phyloP scores from a whole-genome alignment of 2,113 vertebrate genomes.

The Ciconia boyciana region DNA sequence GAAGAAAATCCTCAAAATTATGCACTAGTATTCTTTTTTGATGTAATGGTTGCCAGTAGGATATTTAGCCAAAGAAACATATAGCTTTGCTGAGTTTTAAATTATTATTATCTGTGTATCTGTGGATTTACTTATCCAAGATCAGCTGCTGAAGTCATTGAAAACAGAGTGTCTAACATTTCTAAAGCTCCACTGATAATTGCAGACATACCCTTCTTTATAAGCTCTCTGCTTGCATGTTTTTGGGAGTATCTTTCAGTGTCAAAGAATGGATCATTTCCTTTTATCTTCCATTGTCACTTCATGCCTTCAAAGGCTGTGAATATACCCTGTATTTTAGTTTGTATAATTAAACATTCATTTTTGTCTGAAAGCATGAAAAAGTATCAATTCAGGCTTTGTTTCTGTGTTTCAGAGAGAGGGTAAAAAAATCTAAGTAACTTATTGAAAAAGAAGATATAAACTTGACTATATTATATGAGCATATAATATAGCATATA shows the following conservation, averaged over 20 bases:
- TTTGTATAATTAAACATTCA: not conserved
- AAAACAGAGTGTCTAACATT: not conserved
- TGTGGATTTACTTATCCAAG: not conserved
- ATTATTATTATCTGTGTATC: not conserved
- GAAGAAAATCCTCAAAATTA: not conserved
- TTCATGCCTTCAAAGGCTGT: not conserved
- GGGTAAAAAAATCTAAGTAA: not conserved
- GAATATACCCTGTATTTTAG: not conserved
- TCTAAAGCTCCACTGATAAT: not conserved
- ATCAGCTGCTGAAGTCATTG: not conserved
- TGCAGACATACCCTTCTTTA: not conserved
- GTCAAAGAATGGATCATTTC: not conserved
- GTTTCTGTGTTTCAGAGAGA: not conserved
- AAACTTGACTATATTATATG: not conserved
- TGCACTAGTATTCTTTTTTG: not conserved
- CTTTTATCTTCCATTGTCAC: not conserved
- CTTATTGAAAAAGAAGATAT: not conserved
- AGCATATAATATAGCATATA: not conserved
- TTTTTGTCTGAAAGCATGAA: not conserved
- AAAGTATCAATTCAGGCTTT: not conserved
- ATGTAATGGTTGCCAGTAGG: not conserved
- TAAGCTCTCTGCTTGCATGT: not conserved
- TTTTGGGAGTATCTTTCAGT: not conserved
- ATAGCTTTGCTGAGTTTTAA: not conserved
- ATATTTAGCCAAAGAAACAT: not conserved